Conservation (phyloP, 2,113 vertebrate species). For the Neotoma lepida region DNA sequence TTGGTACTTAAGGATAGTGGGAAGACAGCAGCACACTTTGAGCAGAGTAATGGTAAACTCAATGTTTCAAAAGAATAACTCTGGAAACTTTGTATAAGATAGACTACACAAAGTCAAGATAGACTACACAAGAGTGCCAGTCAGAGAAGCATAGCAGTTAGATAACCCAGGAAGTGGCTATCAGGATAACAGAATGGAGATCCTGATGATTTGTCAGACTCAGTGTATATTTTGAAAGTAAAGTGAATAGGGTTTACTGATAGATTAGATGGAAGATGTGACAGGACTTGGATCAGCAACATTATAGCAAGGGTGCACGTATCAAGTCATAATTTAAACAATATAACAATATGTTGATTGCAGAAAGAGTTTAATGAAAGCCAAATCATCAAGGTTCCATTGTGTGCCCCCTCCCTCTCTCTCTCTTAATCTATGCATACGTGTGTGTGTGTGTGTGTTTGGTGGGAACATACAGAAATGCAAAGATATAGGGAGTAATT, state of each 20-base stretch:
- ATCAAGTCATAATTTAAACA: conserved; percentile 35
- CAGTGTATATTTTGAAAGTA: conserved; percentile 31
- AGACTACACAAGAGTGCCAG: not conserved
- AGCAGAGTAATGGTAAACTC: not conserved
- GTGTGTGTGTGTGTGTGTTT: not conserved
- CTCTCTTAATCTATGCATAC: not conserved
- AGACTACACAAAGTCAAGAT: not conserved
- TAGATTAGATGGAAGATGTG: not conserved
- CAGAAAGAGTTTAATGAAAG: not conserved
- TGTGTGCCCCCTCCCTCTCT: not conserved
- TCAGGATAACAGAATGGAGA: not conserved
- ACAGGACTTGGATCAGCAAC: conserved; percentile 34
- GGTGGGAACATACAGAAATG: not conserved
- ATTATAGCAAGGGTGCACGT: not conserved
- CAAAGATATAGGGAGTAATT: not conserved
- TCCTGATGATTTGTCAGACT: not conserved
- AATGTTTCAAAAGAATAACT: conserved; percentile 29
- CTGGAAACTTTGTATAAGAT: conserved; percentile 5
- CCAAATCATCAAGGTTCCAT: conserved; percentile 19
- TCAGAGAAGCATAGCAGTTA: conserved; percentile 13
- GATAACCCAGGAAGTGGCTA: not conserved
- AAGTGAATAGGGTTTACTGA: conserved; percentile 13
- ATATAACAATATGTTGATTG: conserved; percentile 6
- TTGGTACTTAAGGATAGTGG: not conserved
- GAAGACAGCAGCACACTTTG: not conserved